Conservation (phyloP, 2,888 invertebrate genomes). For the Plebejus argus region DNA sequence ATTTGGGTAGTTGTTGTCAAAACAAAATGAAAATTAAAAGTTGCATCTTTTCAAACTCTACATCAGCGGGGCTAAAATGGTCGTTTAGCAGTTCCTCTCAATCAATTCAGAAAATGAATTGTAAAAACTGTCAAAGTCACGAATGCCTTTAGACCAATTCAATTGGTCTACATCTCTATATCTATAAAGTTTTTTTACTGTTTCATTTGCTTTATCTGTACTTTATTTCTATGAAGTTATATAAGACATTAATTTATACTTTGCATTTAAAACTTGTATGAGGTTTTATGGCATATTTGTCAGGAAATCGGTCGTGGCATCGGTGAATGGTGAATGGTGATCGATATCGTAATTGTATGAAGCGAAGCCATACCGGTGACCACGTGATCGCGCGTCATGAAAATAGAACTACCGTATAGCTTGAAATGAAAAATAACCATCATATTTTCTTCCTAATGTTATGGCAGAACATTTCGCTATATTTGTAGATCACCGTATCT, state of each 20-base stretch:
- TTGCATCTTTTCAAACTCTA: too few species aligned
- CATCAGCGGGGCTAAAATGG: too few species aligned
- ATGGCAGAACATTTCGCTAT: too few species aligned
- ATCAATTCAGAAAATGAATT: too few species aligned
- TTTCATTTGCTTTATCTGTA: background rate
- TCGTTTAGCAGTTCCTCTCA: too few species aligned
- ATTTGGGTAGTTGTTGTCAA: too few species aligned
- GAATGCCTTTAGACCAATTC: too few species aligned
- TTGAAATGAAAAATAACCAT: background rate
- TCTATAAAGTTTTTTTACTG: background rate
- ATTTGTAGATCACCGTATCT: too few species aligned
- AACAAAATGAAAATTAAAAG: too few species aligned
- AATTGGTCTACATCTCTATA: background rate
- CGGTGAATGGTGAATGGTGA: constrained; percentile 44
- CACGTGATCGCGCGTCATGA: constrained; percentile 51
- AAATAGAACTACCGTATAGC: background rate
- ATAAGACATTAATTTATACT: background rate
- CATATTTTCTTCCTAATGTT: background rate
- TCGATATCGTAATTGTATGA: constrained; percentile 64
- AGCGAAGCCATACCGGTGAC: constrained; percentile 67
- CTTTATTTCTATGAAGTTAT: background rate
- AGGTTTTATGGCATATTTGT: constrained; percentile 1
- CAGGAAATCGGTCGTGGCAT: constrained; percentile 13
- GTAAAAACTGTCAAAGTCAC: too few species aligned
- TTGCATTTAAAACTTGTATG: background rate